Conservation (phyloP, 1,140 invertebrate species). For the Oreohelix idahoensis region DNA sequence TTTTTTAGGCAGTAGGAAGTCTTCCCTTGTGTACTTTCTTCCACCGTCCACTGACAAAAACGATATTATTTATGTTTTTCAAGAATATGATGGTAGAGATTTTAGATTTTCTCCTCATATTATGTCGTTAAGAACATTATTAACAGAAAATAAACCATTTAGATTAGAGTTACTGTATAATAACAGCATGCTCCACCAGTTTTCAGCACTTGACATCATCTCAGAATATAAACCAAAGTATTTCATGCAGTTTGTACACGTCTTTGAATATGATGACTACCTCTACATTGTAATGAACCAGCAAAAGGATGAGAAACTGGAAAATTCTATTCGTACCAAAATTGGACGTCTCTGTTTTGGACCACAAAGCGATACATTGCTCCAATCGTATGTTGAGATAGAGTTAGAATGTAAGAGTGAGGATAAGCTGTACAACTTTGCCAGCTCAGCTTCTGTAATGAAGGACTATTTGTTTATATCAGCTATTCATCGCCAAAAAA, state of each 20-base stretch:
- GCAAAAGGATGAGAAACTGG: constrained; percentile 26
- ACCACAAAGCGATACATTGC: constrained; percentile 36
- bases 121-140: constrained; percentile 46
- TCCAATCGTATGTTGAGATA: constrained; percentile 50
- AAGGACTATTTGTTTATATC: constrained; percentile 41
- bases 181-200: not conserved
- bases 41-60: not conserved
- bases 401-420: constrained; percentile 38
- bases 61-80: constrained; percentile 46
- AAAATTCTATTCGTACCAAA: constrained; percentile 31
- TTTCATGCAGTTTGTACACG: constrained; percentile 48
- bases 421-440: constrained; percentile 41
- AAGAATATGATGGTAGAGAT: constrained; percentile 48
- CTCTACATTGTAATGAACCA: constrained; percentile 51
- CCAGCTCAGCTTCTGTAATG: constrained; percentile 37
- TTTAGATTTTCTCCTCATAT: constrained; percentile 45
- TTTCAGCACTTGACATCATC: constrained; percentile 45
- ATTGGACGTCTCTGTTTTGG: constrained; percentile 48
- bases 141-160: constrained; percentile 1
- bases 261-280: constrained; percentile 44
- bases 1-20: constrained; percentile 48
- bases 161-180: constrained; percentile 35
- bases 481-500: constrained; percentile 22
- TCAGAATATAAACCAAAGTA: constrained; percentile 28
- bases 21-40: constrained; percentile 43